These are phyloP conservation scores for Ahaetulla prasina DNA, from an alignment of 2,113 vertebrate species.

Conservation along the genomic window DNA sequence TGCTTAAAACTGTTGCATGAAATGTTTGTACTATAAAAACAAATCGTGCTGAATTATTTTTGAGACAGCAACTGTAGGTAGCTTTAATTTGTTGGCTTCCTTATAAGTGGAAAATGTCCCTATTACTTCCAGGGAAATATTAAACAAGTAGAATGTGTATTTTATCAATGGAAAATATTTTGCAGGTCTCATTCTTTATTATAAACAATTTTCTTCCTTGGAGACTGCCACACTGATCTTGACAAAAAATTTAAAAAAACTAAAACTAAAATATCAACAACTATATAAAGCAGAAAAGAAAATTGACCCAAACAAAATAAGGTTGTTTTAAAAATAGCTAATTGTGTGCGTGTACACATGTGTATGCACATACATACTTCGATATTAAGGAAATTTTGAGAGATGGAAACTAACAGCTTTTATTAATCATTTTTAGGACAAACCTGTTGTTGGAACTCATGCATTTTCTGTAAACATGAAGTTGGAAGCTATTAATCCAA, in stretches of 20 bases:
- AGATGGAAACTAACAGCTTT: not conserved
- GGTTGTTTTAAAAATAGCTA: not conserved
- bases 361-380: not conserved
- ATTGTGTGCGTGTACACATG: not conserved
- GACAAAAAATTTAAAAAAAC: not conserved
- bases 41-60: not conserved
- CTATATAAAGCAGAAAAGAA: not conserved
- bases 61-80: not conserved
- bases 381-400: not conserved
- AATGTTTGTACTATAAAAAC: not conserved
- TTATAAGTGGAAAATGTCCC: not conserved
- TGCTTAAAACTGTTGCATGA: not conserved
- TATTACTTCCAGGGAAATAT: not conserved
- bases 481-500: conserved; percentile 89
- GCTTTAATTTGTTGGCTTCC: not conserved
- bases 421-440: conserved; percentile 76
- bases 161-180: not conserved
- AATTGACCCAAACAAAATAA: not conserved
- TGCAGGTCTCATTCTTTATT: not conserved
- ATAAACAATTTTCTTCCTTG: not conserved
- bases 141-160: not conserved
- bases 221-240: not conserved
- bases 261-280: not conserved
- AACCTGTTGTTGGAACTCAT: conserved; percentile 78
- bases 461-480: conserved; percentile 91